phyloP scores from a whole-genome alignment of 2,888 invertebrate genomes.

The Harmothoe impar region DNA sequence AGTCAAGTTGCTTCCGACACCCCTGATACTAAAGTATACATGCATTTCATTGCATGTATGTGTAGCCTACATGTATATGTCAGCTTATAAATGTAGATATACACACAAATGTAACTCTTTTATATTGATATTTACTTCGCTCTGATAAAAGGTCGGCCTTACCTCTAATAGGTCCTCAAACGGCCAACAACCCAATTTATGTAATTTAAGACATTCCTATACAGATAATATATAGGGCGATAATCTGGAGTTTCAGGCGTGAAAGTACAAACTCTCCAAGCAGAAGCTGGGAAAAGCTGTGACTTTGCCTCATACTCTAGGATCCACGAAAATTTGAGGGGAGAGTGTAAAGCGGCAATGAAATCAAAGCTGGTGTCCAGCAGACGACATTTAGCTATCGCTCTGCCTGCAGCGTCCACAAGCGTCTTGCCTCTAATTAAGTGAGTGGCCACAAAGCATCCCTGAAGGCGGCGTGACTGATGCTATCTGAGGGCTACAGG shows the following conservation, averaged over 20 bases:
- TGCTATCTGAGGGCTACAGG: not conserved
- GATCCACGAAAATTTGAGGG: not conserved
- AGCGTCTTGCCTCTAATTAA: constrained; percentile 1
- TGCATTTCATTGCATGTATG: too few species aligned
- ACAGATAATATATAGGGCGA: constrained; percentile 11
- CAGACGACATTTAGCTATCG: not conserved
- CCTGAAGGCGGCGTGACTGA: not conserved
- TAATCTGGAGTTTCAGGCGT: not conserved
- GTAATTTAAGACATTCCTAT: not conserved
- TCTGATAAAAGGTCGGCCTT: not conserved
- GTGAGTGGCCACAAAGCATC: not conserved
- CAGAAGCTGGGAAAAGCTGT: too few species aligned
- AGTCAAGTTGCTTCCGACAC: too few species aligned
- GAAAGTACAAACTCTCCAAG: not conserved
- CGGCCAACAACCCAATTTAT: not conserved
- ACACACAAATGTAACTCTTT: too few species aligned
- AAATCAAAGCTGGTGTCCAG: constrained; percentile 14
- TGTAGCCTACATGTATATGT: too few species aligned
- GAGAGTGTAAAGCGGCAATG: not conserved
- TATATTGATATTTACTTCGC: too few species aligned
- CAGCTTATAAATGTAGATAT: too few species aligned
- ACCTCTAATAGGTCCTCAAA: constrained; percentile 2
- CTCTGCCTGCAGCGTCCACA: not conserved
- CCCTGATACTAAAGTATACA: too few species aligned
- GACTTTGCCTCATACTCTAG: not conserved